Evolutionary conservation across 2,888 invertebrate genomes (phyloP), one percentile per base, ranked within the genome.

Genomic region (Tetragnatha montana): DNA sequence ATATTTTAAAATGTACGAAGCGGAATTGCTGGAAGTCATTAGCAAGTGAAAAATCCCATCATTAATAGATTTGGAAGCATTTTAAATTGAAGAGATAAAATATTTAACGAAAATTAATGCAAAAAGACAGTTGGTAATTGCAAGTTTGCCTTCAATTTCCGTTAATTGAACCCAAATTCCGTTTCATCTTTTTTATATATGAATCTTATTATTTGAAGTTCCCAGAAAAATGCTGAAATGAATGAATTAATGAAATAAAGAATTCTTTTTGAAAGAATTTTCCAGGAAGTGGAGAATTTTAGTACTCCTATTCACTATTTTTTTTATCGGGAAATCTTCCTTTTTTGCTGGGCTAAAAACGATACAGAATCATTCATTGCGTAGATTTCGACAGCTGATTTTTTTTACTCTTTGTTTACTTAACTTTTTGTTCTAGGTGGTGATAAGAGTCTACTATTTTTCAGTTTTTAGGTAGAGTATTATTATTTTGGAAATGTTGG

Each of bases 81-180:
- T 84, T 47, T 84, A 49, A 76, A 84, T 74, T 84, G 19, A 70
- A 47, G 68, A 49, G 76, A 84, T 84, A 76, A 84, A 84, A 82
- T 71, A 73, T 82, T 82, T 82, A 82, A 82, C 82, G 51, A 82
- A 51, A 82, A 82, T 73, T 74, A 22, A 60, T 51, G 50, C 12
- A 6, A 10, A 35, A 60, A 19, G n/a, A 82, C 51, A 82, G 51
- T 82, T 74, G 35, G 74, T 82, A 82, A 82, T 71, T 10, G n/a
- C 8, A 6, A 35, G 17, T 82, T 82, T 74, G 35, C 49, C 21
- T 51, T 69, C 70, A 47, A 68, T 80, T 80, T 80, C 69, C 69
- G n/a, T 70, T 80, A 60, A 60, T 78, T 14, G 6, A 78, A 78
- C 21, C 78, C 60, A 21, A 60, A 6, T 60, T 21, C 78, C 17